A percentile compares a stretch with the other conserved stretches of the same genome.
phyloP scores from a whole-genome alignment of 1,140 invertebrate genomes.

The Goniozus legneri region DNA sequence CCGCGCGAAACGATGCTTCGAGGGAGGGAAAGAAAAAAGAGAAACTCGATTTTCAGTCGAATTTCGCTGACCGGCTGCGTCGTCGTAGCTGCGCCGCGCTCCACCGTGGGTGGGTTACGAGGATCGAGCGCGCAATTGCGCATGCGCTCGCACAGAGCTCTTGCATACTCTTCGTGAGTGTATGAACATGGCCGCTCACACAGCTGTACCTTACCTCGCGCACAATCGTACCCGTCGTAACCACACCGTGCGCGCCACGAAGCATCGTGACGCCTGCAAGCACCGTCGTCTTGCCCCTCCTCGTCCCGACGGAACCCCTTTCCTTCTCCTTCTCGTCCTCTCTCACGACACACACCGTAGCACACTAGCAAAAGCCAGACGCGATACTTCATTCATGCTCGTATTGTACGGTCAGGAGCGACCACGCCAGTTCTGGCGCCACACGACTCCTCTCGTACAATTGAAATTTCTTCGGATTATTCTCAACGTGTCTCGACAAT shows the following conservation, averaged over 20 bases:
- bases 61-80: conserved; percentile 21
- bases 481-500: no score
- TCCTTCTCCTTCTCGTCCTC: conserved; percentile 9
- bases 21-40: no score
- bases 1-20: no score
- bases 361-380: conserved; percentile 36
- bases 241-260: conserved; percentile 20
- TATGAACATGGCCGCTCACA: neutral
- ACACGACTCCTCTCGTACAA: conserved; percentile 5
- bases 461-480: no score
- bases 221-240: conserved; percentile 21
- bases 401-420: conserved; percentile 53
- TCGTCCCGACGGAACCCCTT: conserved; percentile 13
- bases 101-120: conserved; percentile 24
- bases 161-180: neutral
- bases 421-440: conserved; percentile 5
- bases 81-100: conserved; percentile 14
- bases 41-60: no score
- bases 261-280: conserved; percentile 21
- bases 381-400: conserved; percentile 62
- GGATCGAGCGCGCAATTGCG: no score
- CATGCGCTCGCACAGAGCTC: conserved; percentile 9
- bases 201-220: conserved; percentile 10
- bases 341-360: conserved; percentile 16
- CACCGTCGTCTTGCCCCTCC: neutral